Evolutionary conservation across 2,888 invertebrate genomes (phyloP), one percentile per base, ranked within the genome.

Genomic region (Oeneis ivallda): DNA sequence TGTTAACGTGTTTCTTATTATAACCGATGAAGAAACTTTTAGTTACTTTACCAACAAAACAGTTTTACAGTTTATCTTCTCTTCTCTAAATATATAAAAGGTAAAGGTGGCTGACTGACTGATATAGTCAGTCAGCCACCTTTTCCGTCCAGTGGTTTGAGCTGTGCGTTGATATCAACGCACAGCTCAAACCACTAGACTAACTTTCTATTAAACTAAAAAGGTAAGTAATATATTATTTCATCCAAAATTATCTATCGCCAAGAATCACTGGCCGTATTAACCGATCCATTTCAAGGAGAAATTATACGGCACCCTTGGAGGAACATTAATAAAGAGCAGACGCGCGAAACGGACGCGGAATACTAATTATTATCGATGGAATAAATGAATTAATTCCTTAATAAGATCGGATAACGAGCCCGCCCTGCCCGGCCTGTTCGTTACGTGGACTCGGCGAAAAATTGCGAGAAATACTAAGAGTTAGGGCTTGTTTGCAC

Each of bases 331-430:
- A 74, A 73, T 74, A 72, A 67, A 70, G 72, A 67, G 68, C 75
- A 75, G 75, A 72, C 73, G 74, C 67, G 69, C 72, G 71, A 77
- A 79, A 78, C 74, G 76, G 68, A 79, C 72, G 72, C 76, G 82
- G 86, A 83, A 88, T 87, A 86, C 84, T 87, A 87, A 87, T 87
- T 86, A 87, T 86, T 86, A 82, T 83, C 76, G 79, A 78, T 74
- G 76, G 80, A 82, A 83, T 83, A 83, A 84, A 72, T 72, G 69
- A 75, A 74, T 74, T 74, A 67, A 74, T 72, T 72, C 69, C 70
- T 65, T 70, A 72, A 73, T 73, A 70, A 69, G 69, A 67, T 69
- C 62, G 67, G 67, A 61, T 69, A 67, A 65, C 67, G 61, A 69
- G 65, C 62, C 41, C 53, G 39, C 39, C 56, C 15, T 56, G 34